Percentiles rank a stretch among this genome's conserved stretches.
Evolutionary conservation across 2,888 invertebrate species (phyloP).

Genomic region (Tachina lurida): DNA sequence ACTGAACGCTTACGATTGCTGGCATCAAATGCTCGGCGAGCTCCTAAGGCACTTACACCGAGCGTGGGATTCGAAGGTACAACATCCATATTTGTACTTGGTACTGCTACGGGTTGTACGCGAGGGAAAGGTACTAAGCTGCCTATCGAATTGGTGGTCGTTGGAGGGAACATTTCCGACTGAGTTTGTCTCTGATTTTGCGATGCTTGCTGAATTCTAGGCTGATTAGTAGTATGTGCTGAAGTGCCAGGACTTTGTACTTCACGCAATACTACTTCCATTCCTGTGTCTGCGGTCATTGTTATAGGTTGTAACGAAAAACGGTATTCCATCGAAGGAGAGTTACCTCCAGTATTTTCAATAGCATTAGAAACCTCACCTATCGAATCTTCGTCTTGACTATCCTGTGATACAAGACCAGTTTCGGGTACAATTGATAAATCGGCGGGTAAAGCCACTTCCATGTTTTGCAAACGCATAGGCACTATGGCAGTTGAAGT

Average conservation of each 20-base stretch:
- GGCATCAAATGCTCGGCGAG: conserved; percentile 77
- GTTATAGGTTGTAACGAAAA: conserved; percentile 81
- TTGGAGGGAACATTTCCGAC: conserved; percentile 82
- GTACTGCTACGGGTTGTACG: conserved; percentile 82
- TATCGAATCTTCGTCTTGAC: conserved; percentile 78
- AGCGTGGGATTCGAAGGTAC: conserved; percentile 82
- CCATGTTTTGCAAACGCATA: conserved; percentile 79
- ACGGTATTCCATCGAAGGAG: conserved; percentile 77
- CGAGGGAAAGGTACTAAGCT: conserved; percentile 83
- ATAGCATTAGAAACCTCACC: conserved; percentile 76
- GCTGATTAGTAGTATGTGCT: conserved; percentile 47
- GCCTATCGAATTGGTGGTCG: conserved; percentile 76
- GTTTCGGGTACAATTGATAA: conserved; percentile 82
- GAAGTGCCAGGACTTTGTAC: conserved; percentile 74
- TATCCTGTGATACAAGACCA: conserved; percentile 80
- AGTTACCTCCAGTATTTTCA: conserved; percentile 73
- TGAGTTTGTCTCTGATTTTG: conserved; percentile 72
- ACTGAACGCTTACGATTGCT: conserved; percentile 80
- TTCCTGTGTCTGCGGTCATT: conserved; percentile 79
- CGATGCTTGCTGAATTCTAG: conserved; percentile 39
- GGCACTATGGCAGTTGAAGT: conserved; percentile 77
- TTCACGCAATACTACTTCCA: conserved; percentile 83
- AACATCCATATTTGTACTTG: conserved; percentile 82
- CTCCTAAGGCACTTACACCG: conserved; percentile 73
- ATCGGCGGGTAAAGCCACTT: conserved; percentile 83